Evolutionary conservation across 2,888 invertebrate species (phyloP).

Genomic region (Drymonia ruficornis): DNA sequence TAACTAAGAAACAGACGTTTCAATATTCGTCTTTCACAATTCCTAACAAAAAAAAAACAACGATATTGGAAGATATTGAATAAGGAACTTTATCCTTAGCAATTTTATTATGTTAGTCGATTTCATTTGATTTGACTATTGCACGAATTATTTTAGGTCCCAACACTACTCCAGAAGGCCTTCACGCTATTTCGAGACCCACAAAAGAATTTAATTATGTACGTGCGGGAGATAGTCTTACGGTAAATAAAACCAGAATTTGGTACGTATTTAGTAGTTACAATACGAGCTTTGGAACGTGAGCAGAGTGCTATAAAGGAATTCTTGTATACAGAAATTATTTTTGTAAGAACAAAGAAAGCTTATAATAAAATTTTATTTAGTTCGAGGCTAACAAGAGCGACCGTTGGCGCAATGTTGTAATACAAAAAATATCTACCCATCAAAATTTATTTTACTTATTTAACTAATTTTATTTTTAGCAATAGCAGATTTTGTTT

Average conservation of each 20-base stretch:
- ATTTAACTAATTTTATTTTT: too few species aligned
- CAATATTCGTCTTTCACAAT: too few species aligned
- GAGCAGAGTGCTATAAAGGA: not conserved
- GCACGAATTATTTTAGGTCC: not conserved
- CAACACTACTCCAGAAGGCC: slow-evolving; percentile 5
- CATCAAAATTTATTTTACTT: too few species aligned
- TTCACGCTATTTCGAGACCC: slow-evolving; percentile 22
- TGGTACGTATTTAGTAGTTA: slow-evolving; percentile 33
- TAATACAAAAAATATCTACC: too few species aligned
- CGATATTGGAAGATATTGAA: too few species aligned
- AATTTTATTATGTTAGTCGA: not conserved
- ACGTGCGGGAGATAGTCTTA: slow-evolving; percentile 30
- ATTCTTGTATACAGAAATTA: not conserved
- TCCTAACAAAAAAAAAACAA: too few species aligned
- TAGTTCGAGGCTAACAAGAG: too few species aligned
- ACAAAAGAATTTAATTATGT: slow-evolving; percentile 44
- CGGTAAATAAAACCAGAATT: slow-evolving; percentile 36
- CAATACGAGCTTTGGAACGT: slow-evolving; percentile 9
- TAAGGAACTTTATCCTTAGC: too few species aligned
- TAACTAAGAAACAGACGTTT: too few species aligned
- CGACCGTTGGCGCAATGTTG: too few species aligned
- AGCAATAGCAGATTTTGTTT: too few species aligned
- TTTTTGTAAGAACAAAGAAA: not conserved
- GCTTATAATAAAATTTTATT: not conserved
- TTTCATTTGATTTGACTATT: not conserved